phyloP scores from a whole-genome alignment of 2,888 invertebrate genomes.

The Rhagium mordax region DNA sequence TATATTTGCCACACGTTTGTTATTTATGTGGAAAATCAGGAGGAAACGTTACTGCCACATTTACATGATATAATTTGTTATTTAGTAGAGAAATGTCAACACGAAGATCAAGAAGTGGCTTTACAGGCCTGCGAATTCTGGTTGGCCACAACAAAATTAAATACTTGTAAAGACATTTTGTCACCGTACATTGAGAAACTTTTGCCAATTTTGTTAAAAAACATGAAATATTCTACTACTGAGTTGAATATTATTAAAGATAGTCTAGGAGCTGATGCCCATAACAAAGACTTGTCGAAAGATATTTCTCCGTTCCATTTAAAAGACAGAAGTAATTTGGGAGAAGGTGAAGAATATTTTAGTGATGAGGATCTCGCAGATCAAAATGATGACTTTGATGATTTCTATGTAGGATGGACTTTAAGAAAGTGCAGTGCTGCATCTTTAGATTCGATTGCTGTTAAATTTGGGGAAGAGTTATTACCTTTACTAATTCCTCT shows the following conservation, averaged over 20 bases:
- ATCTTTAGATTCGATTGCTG: conserved; percentile 95
- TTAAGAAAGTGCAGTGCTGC: conserved; percentile 98
- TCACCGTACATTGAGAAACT: conserved; percentile 87
- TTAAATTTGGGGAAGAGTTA: conserved; percentile 95
- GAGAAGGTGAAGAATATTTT: conserved; percentile 72
- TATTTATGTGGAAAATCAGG: conserved; percentile 89
- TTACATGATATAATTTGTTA: conserved; percentile 98
- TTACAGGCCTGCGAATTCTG: conserved; percentile 99
- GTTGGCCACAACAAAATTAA: conserved; percentile 95
- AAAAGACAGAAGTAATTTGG: conserved; percentile 70
- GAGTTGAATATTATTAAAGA: conserved; percentile 95
- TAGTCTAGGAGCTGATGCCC: conserved; percentile 95
- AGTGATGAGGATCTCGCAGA: conserved; percentile 73
- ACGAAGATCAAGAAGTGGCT: conserved; percentile 92
- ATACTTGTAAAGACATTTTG: conserved; percentile 92
- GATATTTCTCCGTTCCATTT: conserved; percentile 99
- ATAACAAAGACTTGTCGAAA: conserved; percentile 95
- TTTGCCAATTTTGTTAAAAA: conserved; percentile 92
- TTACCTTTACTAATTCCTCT: conserved; percentile 94
- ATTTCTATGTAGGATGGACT: conserved; percentile 83
- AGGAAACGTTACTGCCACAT: conserved; percentile 95
- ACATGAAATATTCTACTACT: conserved; percentile 98
- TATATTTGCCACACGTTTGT: conserved; percentile 98
- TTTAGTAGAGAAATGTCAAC: conserved; percentile 94
- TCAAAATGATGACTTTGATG: conserved; percentile 62